Evolutionary conservation across 2,888 invertebrate genomes (phyloP).

Genomic region (Nemurella pictetii): DNA sequence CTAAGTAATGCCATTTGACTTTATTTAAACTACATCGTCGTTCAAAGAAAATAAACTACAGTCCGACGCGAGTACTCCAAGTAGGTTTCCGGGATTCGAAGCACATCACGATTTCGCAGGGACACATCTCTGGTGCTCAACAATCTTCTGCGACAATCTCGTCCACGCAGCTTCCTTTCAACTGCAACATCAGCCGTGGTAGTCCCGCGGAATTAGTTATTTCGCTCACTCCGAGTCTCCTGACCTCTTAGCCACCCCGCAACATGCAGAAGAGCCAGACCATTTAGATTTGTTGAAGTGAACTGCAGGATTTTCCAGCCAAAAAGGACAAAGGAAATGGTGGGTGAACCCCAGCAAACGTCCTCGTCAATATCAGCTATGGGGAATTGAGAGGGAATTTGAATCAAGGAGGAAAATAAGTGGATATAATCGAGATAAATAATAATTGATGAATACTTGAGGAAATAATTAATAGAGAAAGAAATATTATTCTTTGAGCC

Average conservation of each 20-base stretch:
- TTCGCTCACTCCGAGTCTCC: neutral
- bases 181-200: neutral
- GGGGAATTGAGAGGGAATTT: no score
- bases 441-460: no score
- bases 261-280: neutral
- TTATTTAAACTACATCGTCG: no score
- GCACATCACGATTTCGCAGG: neutral
- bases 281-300: neutral
- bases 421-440: no score
- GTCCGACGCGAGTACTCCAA: no score
- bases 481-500: no score
- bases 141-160: neutral
- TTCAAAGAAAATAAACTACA: no score
- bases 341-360: neutral
- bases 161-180: neutral
- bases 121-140: neutral
- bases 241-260: neutral
- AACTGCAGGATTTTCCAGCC: no score
- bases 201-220: neutral
- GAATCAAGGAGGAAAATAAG: no score
- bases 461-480: no score
- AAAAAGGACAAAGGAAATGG: neutral
- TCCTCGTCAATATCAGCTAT: no score
- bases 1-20: no score
- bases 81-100: neutral